Percentiles rank a stretch among this genome's conserved stretches.
These are phyloP conservation scores for Spilosoma lubricipeda DNA, from an alignment of 2,888 invertebrate species.

Conservation along the genomic window DNA sequence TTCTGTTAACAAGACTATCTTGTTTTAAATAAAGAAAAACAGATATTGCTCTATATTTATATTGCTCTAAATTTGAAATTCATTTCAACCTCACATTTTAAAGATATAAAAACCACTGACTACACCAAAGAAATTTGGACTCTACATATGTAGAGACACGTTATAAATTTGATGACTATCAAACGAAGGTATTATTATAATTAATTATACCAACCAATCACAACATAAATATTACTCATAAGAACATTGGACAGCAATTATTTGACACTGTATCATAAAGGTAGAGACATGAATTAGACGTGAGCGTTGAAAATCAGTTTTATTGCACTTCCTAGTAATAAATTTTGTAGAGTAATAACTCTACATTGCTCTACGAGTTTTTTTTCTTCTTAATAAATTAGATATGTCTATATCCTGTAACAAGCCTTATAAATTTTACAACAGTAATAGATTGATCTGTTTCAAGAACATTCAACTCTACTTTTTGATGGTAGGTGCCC, in stretches of 20 bases:
- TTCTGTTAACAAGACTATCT: not conserved
- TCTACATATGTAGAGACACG: not conserved
- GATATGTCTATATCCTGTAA: conserved; percentile 28
- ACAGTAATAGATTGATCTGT: conserved; percentile 18
- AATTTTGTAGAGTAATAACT: conserved; percentile 47
- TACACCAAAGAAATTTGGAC: conserved; percentile 14
- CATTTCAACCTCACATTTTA: conserved; percentile 20
- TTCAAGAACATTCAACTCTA: conserved; percentile 19
- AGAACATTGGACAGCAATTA: conserved; percentile 42
- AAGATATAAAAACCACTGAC: not conserved
- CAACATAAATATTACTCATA: conserved; percentile 40
- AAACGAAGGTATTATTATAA: conserved; percentile 25
- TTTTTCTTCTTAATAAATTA: conserved; percentile 10
- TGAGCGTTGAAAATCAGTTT: conserved; percentile 46
- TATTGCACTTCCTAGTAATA: conserved; percentile 52
- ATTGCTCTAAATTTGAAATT: not conserved
- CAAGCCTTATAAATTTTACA: conserved; percentile 22
- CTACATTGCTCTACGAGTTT: conserved; percentile 11
- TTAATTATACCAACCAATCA: conserved; percentile 39
- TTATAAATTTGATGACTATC: conserved; percentile 3
- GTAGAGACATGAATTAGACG: conserved; percentile 31
- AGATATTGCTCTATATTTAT: not conserved
- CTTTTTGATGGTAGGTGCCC: not conserved
- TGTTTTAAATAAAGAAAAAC: not conserved
- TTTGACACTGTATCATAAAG: conserved; percentile 36